These are phyloP conservation scores for Drosophila subquinaria DNA, from an alignment of 2,888 invertebrate species.

Conservation along the genomic window DNA sequence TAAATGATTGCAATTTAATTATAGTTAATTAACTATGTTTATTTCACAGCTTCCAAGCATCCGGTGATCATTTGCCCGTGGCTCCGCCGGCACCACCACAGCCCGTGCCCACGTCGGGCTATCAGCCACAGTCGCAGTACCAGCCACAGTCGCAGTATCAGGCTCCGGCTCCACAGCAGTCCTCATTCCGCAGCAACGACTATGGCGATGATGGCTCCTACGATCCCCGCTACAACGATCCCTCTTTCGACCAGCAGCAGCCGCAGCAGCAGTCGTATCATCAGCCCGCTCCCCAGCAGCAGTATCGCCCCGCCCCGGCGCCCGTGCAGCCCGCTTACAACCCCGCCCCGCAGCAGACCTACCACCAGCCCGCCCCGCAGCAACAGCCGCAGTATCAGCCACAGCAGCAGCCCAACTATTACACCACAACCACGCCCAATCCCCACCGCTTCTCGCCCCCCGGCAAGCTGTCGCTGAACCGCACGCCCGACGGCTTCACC, in stretches of 20 bases:
- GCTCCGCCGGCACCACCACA: slow-evolving; percentile 87
- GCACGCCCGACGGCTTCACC: slow-evolving; percentile 95
- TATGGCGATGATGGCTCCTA: slow-evolving; percentile 85
- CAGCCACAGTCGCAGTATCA: slow-evolving; percentile 83
- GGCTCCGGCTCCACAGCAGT: slow-evolving; percentile 80
- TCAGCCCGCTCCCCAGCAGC: slow-evolving; percentile 85
- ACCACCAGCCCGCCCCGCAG: slow-evolving; percentile 86
- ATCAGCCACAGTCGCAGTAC: slow-evolving; percentile 86
- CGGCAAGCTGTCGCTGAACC: slow-evolving; percentile 93
- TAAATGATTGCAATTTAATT: neutral
- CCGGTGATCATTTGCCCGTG: slow-evolving; percentile 92
- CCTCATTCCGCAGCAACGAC: slow-evolving; percentile 81
- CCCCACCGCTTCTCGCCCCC: slow-evolving; percentile 93
- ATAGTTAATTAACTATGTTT: neutral
- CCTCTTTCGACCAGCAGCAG: slow-evolving; percentile 80
- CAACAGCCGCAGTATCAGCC: slow-evolving; percentile 72
- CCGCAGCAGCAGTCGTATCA: slow-evolving; percentile 69
- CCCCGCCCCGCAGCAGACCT: slow-evolving; percentile 86
- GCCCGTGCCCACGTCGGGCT: slow-evolving; percentile 87
- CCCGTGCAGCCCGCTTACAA: slow-evolving; percentile 78
- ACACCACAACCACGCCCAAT: slow-evolving; percentile 88
- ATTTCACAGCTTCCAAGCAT: slow-evolving; percentile 89
- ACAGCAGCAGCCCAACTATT: slow-evolving; percentile 84
- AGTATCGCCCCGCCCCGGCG: slow-evolving; percentile 78
- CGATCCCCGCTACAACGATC: slow-evolving; percentile 85